A percentile compares a stretch with the other conserved stretches of the same genome.
Conservation (phyloP, 2,797 vertebrate species). For the Zalophus californianus region DNA sequence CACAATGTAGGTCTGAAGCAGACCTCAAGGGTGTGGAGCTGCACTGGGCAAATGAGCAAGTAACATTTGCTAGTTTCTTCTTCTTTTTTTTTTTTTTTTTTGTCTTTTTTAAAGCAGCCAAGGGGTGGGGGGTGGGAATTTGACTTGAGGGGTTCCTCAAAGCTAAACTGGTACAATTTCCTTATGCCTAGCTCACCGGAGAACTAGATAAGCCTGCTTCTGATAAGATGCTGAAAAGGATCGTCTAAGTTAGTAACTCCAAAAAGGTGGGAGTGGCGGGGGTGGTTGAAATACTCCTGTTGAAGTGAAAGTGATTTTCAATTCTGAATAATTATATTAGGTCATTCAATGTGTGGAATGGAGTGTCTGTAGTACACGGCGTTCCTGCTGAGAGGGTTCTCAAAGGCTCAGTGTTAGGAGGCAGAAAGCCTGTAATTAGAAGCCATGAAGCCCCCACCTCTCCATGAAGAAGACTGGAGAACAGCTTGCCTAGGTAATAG, state of each 20-base stretch:
- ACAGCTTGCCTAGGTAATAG: slow-evolving; percentile 44
- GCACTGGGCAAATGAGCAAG: not conserved
- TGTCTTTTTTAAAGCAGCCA: not conserved
- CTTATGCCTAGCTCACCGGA: not conserved
- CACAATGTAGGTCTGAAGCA: not conserved
- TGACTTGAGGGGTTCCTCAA: not conserved
- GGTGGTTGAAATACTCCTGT: not conserved
- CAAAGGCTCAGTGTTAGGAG: slow-evolving; percentile 46
- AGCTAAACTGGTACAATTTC: not conserved
- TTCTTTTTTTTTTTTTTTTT: not conserved
- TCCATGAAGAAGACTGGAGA: not conserved
- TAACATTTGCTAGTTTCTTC: not conserved
- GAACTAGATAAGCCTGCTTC: not conserved
- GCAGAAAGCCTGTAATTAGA: slow-evolving; percentile 68
- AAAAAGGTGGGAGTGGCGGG: not conserved
- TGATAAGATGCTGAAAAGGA: not conserved
- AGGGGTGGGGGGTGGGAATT: not conserved
- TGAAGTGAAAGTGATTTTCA: slow-evolving; percentile 55
- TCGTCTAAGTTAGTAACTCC: not conserved
- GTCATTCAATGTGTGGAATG: slow-evolving; percentile 39
- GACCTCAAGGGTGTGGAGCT: not conserved
- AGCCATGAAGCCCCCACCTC: not conserved
- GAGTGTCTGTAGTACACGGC: slow-evolving; percentile 5
- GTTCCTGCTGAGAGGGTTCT: slow-evolving; percentile 66
- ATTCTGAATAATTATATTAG: slow-evolving; percentile 62